Evolutionary conservation across 2,113 vertebrate species (phyloP).

Genomic region (Eclectus roratus): DNA sequence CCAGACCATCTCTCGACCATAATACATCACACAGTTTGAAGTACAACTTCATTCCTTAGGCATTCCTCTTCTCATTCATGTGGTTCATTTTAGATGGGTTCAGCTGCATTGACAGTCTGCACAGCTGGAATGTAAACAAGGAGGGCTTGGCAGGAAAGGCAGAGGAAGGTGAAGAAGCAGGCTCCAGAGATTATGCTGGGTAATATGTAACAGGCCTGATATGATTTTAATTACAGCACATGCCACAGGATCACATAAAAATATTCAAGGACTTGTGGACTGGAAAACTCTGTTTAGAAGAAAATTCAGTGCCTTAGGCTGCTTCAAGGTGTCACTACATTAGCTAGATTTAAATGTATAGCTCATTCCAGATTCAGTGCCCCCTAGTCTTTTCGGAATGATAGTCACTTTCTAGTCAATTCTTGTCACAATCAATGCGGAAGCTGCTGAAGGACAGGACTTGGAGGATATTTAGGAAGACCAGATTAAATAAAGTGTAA

Average conservation of each 20-base stretch:
- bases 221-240: constrained; percentile 45
- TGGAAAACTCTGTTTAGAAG: constrained; percentile 13
- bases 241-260: not conserved
- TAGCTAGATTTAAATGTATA: not conserved
- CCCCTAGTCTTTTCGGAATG: not conserved
- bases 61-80: not conserved
- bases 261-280: not conserved
- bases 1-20: not conserved
- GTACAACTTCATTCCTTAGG: not conserved
- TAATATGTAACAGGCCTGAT: constrained; percentile 14
- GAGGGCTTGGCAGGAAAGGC: not conserved
- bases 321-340: constrained; percentile 25
- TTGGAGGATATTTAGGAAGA: not conserved
- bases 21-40: not conserved
- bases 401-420: not conserved
- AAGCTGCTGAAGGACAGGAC: not conserved
- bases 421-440: not conserved
- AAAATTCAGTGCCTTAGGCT: constrained; percentile 21
- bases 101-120: fast-evolving
- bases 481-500: not conserved
- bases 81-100: not conserved
- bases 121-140: constrained; percentile 2
- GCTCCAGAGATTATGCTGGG: not conserved
- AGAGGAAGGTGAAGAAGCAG: constrained; percentile 30
- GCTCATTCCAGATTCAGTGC: constrained; percentile 19